These are phyloP conservation scores for Anodontia alba DNA, from an alignment of 2,888 invertebrate species.

Conservation along the genomic window DNA sequence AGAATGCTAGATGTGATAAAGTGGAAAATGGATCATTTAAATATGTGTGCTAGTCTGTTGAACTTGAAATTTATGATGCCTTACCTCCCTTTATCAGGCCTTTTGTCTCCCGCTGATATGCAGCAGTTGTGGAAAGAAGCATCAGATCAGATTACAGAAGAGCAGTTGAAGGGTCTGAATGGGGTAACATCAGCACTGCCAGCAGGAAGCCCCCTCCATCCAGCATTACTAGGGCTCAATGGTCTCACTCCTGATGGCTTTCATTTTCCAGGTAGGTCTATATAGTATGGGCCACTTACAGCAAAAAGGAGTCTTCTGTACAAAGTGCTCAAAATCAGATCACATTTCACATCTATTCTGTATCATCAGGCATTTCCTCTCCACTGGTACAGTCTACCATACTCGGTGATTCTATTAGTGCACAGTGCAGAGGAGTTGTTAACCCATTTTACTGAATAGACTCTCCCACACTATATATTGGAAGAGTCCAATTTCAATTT, in stretches of 20 bases:
- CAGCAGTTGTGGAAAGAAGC: slow-evolving; percentile 84
- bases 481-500: no score
- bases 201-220: slow-evolving; percentile 32
- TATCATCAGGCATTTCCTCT: no score
- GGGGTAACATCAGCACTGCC: slow-evolving; percentile 53
- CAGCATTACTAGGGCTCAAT: slow-evolving; percentile 62
- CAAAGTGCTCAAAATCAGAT: no score
- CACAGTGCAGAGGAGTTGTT: no score
- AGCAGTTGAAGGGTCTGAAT: slow-evolving; percentile 59
- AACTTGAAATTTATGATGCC: slow-evolving; percentile 1
- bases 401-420: no score
- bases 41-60: slow-evolving; percentile 11
- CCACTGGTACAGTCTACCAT: no score
- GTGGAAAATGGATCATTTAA: slow-evolving; percentile 8
- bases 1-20: not conserved
- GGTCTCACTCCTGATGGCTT: slow-evolving; percentile 64
- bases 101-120: slow-evolving; percentile 81
- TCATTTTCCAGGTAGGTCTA: slow-evolving; percentile 37
- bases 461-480: no score
- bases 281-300: not conserved
- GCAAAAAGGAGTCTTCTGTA: no score
- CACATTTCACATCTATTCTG: no score
- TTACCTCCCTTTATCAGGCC: slow-evolving; percentile 62
- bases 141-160: slow-evolving; percentile 72
- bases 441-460: no score